Evolutionary conservation across 2,888 invertebrate genomes (phyloP).

Genomic region (Pyrrhosoma nymphula): DNA sequence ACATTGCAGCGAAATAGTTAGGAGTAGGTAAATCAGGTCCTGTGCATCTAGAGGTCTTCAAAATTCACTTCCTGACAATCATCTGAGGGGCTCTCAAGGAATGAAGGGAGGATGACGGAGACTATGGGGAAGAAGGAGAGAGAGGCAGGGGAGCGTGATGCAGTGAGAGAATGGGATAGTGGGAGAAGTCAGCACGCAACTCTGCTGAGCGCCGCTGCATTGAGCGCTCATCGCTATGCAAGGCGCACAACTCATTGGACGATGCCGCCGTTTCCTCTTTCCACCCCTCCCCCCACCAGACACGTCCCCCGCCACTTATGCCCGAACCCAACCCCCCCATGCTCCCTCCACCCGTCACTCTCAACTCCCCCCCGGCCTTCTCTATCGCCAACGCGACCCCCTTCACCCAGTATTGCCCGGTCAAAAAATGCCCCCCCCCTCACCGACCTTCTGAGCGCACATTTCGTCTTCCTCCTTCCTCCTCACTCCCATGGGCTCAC

Average conservation of each 20-base stretch:
- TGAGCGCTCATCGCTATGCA: conserved; percentile 58
- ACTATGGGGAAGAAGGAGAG: too few species aligned
- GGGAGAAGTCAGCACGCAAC: too few species aligned
- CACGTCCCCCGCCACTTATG: neutral
- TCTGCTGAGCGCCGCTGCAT: neutral
- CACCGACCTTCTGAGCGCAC: neutral
- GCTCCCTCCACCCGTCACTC: neutral
- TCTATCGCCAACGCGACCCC: conserved; percentile 14
- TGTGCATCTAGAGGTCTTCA: too few species aligned
- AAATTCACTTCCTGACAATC: too few species aligned
- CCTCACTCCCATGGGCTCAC: neutral
- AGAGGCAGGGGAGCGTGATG: too few species aligned
- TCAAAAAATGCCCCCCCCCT: neutral
- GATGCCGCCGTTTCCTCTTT: neutral
- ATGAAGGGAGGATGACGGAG: neutral
- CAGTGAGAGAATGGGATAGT: too few species aligned
- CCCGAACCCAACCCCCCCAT: neutral
- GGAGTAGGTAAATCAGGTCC: too few species aligned
- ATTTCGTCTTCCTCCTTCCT: neutral
- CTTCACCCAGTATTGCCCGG: neutral
- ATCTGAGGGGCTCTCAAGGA: too few species aligned
- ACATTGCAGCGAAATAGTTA: too few species aligned
- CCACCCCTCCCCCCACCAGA: neutral
- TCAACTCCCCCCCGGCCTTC: neutral
- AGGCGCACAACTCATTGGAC: conserved; percentile 58